Conservation (phyloP, 2,888 invertebrate genomes). For the Sialis lutaria region DNA sequence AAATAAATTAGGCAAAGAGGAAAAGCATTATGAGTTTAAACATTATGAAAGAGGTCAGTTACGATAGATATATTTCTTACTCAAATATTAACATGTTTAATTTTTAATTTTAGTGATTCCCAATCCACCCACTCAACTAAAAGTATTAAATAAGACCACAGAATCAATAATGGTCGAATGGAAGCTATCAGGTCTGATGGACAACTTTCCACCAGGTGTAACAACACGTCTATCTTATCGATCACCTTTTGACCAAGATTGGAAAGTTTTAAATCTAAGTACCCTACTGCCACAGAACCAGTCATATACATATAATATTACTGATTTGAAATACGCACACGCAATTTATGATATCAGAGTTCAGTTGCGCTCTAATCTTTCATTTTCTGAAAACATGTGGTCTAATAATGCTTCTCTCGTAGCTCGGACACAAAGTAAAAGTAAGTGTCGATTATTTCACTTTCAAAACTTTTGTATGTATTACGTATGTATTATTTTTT, state of each 20-base stretch:
- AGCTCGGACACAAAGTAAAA: neutral
- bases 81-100: neutral
- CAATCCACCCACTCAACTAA: conserved; percentile 28
- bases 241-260: conserved; percentile 28
- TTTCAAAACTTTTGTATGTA: neutral
- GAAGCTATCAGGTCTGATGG: conserved; percentile 28
- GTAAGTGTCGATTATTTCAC: neutral
- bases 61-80: neutral
- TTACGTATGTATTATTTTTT: conserved; percentile 5
- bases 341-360: conserved; percentile 55
- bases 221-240: conserved; percentile 32
- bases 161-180: conserved; percentile 30
- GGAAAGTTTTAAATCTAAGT: conserved; percentile 16
- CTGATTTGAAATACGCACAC: conserved; percentile 43
- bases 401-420: conserved; percentile 37
- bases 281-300: too few species aligned
- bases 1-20: conserved; percentile 40
- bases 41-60: conserved; percentile 33
- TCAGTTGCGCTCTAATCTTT: conserved; percentile 37
- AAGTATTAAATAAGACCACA: conserved; percentile 23
- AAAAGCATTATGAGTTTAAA: conserved; percentile 34
- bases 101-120: conserved; percentile 24
- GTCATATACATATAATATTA: conserved; percentile 23
- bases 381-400: conserved; percentile 42
- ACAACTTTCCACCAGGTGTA: conserved; percentile 30